Percentiles rank a stretch among this genome's conserved stretches.
phyloP scores from a whole-genome alignment of 2,888 invertebrate genomes.

The Allophyes oxyacanthae region DNA sequence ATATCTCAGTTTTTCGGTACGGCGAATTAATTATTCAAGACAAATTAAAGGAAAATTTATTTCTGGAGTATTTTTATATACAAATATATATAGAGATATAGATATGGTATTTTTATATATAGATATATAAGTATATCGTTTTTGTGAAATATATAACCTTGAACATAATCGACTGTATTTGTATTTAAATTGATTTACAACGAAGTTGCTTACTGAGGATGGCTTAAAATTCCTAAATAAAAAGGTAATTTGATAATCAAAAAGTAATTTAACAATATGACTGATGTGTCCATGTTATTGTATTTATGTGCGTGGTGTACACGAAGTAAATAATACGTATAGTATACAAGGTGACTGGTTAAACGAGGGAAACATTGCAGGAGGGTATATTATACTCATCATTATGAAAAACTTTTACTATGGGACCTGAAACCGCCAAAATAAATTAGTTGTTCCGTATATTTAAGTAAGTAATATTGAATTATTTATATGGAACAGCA shows the following conservation, averaged over 20 bases:
- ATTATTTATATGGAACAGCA: no score
- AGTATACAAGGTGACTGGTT: no score
- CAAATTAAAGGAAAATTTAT: not conserved
- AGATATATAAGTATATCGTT: no score
- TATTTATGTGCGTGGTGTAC: slow-evolving; percentile 10
- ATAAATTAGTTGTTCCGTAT: no score
- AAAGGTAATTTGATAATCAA: slow-evolving; percentile 1
- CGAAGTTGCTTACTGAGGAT: not conserved
- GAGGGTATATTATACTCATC: no score
- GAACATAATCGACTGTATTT: not conserved
- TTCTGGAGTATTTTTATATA: no score
- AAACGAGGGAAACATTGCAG: no score
- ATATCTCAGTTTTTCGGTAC: slow-evolving; percentile 25
- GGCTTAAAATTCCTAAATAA: slow-evolving; percentile 6
- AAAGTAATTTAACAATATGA: slow-evolving; percentile 5
- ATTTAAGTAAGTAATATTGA: no score
- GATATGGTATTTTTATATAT: no score
- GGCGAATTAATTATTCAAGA: slow-evolving; percentile 18
- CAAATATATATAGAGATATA: no score
- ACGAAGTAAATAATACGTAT: slow-evolving; percentile 2
- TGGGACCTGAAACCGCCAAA: no score
- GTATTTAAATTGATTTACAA: not conserved
- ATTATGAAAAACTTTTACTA: no score
- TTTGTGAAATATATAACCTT: slow-evolving; percentile 7
- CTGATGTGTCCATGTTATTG: slow-evolving; percentile 1